phyloP scores from a whole-genome alignment of 2,113 vertebrate species.

The Phoxinus phoxinus region DNA sequence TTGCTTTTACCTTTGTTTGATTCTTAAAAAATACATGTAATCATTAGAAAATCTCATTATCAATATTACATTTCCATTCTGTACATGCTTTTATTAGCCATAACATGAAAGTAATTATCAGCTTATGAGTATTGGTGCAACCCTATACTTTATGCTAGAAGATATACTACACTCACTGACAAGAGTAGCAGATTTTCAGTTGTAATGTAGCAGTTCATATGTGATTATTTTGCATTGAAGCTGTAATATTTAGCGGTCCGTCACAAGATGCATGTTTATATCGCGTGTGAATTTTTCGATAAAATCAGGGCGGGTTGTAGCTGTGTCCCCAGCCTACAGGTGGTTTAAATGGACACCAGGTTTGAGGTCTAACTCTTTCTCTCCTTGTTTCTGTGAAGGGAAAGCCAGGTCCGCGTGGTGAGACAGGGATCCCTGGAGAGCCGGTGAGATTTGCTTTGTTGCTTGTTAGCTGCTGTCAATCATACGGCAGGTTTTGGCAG shows the following conservation, averaged over 20 bases:
- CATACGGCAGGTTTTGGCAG: constrained; percentile 12
- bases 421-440: constrained; percentile 88
- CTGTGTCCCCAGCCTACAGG: background rate
- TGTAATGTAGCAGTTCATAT: background rate
- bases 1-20: background rate
- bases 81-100: background rate
- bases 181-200: background rate
- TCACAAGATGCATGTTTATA: background rate
- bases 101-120: too few species aligned
- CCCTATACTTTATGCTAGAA: background rate
- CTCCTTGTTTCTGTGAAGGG: constrained; percentile 80
- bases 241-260: background rate
- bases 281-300: background rate
- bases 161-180: background rate
- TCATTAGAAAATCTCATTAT: background rate
- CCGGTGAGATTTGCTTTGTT: constrained; percentile 81
- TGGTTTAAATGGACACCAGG: background rate
- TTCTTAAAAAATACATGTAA: background rate
- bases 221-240: background rate
- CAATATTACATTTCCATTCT: background rate
- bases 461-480: constrained; percentile 50
- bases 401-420: constrained; percentile 85
- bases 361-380: constrained; percentile 39
- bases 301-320: background rate
- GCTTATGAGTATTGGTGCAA: background rate